A percentile compares a stretch with the other conserved stretches of the same genome.
Evolutionary conservation across 2,888 invertebrate species (phyloP).

Genomic region (Synergus laeviventris): DNA sequence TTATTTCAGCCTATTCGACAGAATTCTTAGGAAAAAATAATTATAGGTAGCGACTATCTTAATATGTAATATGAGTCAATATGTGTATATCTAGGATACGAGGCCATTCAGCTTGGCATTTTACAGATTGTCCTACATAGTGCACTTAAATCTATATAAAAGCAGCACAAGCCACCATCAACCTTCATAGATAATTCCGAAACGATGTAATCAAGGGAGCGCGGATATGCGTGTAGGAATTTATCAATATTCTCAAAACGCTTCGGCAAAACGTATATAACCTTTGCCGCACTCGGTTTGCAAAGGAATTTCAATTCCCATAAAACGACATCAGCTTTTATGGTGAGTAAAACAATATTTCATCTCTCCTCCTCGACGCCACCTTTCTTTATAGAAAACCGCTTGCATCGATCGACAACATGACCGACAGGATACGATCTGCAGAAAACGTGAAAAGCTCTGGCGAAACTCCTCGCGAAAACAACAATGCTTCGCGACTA

Average conservation of each 20-base stretch:
- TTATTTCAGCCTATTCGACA: too few species aligned
- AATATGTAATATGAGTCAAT: too few species aligned
- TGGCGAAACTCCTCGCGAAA: conserved; percentile 11
- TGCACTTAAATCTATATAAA: background rate
- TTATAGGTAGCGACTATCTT: too few species aligned
- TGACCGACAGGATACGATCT: conserved; percentile 46
- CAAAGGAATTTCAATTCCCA: conserved; percentile 65
- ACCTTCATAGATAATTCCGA: conserved; percentile 26
- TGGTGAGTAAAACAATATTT: conserved; percentile 65
- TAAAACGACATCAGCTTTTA: conserved; percentile 63
- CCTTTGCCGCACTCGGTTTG: conserved; percentile 42
- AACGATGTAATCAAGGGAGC: conserved; percentile 55
- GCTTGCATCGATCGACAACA: conserved; percentile 57
- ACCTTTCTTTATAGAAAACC: conserved; percentile 55
- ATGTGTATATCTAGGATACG: background rate
- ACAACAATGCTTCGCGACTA: background rate
- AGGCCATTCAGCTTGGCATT: background rate
- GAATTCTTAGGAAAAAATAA: too few species aligned
- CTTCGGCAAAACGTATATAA: conserved; percentile 29
- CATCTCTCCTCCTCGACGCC: conserved; percentile 49
- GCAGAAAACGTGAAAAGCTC: conserved; percentile 36
- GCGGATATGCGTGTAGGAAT: conserved; percentile 57
- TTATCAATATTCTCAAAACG: conserved; percentile 65
- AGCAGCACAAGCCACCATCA: background rate
- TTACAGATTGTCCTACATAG: background rate